Base-by-base conservation (phyloP, 2,888 invertebrate genomes). In the Baccha elongata region DNA sequence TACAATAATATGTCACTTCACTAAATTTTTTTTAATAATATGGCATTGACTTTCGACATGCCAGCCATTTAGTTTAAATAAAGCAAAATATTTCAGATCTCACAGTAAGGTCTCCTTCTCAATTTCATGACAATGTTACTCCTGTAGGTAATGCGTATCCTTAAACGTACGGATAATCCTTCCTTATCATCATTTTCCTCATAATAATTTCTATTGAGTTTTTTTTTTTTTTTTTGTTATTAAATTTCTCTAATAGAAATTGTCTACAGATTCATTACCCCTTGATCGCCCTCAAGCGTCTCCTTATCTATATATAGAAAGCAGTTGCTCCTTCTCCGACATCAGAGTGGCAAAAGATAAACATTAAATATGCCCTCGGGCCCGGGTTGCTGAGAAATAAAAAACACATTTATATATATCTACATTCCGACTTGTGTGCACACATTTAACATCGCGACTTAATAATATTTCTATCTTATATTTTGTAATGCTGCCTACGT, bases 241-340 rank as follows among this genome's bases (percentile, higher is more conserved):
- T 26, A 32, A 60, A 48, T 46, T 73, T 60, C 46, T 46, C 17
- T 73, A 62, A 72, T 67, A 65, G 72, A 52, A 72, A 58, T 60
- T 50, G 53, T 74, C 50, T 50, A 55, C 73, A 68, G 68, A 80
- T 73, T 80, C 73, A 80, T 73, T 80, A 74, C 46, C 73, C 73
- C 23, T 68, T 62, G 73, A 73, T 64, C 73, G 48, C 40, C 79
- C 73, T 60, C 68, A 26, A 62, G 73, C 53, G 75, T 48, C 21
- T 68, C 52, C 68, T 74, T 60, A 60, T 67, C 67, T 65, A n/a
- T 40, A 53, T 53, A 69, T 62, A 29, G 44, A 68, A 68, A 68
- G 68, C 26, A 52, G 52, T 42, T 60, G 42, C 19, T 60, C 29
- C 40, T 48, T 50, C 26, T 48, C 19, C 8, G 8, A n/a, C 15